A percentile compares a stretch with the other conserved stretches of the same genome.
Conservation (phyloP, 1,140 invertebrate species). For the Drosophila suzukii region DNA sequence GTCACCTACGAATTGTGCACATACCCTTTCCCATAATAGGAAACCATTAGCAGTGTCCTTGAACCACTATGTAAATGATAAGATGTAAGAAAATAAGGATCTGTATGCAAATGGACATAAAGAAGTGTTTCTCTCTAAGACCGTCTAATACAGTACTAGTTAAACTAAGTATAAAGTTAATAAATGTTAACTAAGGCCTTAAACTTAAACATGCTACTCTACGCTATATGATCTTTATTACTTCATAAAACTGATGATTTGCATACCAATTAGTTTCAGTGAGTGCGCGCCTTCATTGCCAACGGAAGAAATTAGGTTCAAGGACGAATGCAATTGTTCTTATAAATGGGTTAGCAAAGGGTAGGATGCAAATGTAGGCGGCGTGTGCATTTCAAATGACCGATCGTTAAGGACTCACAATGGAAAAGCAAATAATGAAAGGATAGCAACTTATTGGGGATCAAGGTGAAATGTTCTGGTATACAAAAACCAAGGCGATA, state of each 20-base stretch:
- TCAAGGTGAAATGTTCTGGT: constrained; percentile 42
- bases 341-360: constrained; percentile 37
- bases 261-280: constrained; percentile 12
- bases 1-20: constrained; percentile 22
- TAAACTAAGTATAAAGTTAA: no score
- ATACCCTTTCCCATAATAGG: constrained; percentile 56
- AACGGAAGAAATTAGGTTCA: constrained; percentile 32
- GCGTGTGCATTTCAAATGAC: constrained; percentile 36
- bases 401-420: constrained; percentile 29
- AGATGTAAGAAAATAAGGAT: constrained; percentile 22
- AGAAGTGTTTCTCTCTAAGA: not conserved
- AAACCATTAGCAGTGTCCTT: constrained; percentile 57
- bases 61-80: constrained; percentile 28
- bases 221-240: not conserved
- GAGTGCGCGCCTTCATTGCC: constrained; percentile 1
- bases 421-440: constrained; percentile 13
- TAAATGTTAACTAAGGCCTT: no score
- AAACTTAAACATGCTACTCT: not conserved
- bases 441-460: constrained; percentile 42
- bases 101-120: constrained; percentile 33
- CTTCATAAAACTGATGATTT: not conserved
- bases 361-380: constrained; percentile 40
- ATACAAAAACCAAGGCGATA: not conserved
- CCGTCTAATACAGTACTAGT: no score
- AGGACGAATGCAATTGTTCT: constrained; percentile 40